Conservation (phyloP, 2,113 vertebrate species). For the Pipa parva region DNA sequence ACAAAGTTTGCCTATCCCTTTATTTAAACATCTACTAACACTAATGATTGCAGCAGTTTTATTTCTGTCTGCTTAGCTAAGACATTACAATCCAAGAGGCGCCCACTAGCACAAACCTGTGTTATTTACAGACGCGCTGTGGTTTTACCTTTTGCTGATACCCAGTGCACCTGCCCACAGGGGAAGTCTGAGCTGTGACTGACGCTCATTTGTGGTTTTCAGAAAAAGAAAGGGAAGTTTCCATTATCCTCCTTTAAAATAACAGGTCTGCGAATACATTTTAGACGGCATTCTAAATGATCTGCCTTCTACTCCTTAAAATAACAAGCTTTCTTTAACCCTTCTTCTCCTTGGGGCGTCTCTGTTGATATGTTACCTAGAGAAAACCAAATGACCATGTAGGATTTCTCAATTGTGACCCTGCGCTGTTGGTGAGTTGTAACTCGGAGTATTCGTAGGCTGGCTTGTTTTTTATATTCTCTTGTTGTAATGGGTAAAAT, state of each 20-base stretch:
- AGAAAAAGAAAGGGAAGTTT: neutral
- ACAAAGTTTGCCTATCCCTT: too few species aligned
- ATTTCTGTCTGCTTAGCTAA: neutral
- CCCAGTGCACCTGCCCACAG: neutral
- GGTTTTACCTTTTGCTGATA: constrained; percentile 17
- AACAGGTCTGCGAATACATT: neutral
- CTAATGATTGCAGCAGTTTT: too few species aligned
- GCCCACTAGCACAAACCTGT: neutral
- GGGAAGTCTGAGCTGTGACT: neutral
- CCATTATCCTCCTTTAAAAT: neutral
- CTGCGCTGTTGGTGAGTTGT: too few species aligned
- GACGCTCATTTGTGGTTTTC: constrained; percentile 9
- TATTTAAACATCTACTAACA: neutral
- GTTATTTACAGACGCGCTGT: constrained; percentile 15
- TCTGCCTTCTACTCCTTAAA: neutral
- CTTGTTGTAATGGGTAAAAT: too few species aligned
- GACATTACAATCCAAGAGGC: neutral
- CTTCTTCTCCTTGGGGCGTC: neutral
- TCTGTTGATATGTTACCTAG: too few species aligned
- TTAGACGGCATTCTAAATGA: neutral
- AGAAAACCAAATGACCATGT: too few species aligned
- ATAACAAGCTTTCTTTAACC: neutral
- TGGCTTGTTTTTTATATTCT: too few species aligned
- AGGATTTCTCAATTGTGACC: too few species aligned
- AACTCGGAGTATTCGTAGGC: too few species aligned